Conservation (phyloP, 92 coral and sea anemone genomes). For the Epizoanthus fatuus region DNA sequence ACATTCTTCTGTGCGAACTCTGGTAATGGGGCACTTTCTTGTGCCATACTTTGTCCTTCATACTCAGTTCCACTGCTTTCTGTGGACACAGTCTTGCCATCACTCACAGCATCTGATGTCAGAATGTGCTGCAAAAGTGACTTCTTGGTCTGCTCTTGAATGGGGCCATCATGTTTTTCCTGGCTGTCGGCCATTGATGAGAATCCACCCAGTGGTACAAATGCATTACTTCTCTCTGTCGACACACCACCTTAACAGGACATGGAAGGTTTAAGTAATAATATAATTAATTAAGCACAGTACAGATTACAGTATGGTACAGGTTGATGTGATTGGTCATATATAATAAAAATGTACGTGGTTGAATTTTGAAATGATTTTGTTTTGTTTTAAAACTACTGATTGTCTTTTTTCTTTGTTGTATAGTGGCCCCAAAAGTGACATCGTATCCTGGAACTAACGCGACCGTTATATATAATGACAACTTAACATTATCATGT, state of each 20-base stretch:
- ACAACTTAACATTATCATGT: neutral
- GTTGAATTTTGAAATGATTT: too few relatives aligned
- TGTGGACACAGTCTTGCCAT: conserved; percentile 2
- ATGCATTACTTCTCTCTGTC: neutral
- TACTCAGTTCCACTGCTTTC: neutral
- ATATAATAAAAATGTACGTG: too few relatives aligned
- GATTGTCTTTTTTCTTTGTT: neutral
- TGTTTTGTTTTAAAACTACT: too few relatives aligned
- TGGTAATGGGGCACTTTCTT: neutral
- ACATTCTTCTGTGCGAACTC: neutral
- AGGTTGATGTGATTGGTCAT: too few relatives aligned
- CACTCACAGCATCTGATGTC: conserved; percentile 14
- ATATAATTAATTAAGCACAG: too few relatives aligned
- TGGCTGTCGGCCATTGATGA: neutral
- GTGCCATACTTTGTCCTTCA: neutral
- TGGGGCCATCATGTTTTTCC: conserved; percentile 28
- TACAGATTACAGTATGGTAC: too few relatives aligned
- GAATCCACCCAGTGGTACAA: neutral
- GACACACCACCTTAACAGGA: conserved; percentile 22
- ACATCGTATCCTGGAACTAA: conserved; percentile 4
- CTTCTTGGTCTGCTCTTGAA: conserved; percentile 45
- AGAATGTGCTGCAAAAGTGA: conserved; percentile 37
- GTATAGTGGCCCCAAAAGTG: neutral
- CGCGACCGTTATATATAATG: neutral
- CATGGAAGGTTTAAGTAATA: neutral